Evolutionary conservation across 2,888 invertebrate species (phyloP).

Genomic region (Andrena marginata): DNA sequence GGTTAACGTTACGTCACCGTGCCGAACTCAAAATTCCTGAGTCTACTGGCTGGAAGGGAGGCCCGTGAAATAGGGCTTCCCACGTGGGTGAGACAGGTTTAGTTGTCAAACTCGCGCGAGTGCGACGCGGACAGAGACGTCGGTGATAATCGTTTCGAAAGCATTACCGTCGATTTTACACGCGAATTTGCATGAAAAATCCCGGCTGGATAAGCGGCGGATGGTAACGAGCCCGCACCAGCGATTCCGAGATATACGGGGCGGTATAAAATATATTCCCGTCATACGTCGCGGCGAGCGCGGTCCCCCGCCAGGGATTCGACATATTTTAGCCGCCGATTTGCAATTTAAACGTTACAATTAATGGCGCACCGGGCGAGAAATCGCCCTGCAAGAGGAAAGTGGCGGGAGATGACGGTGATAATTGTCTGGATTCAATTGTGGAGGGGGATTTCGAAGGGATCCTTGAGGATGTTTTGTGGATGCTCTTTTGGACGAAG

Average conservation of each 20-base stretch:
- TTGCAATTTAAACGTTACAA: slow-evolving; percentile 79
- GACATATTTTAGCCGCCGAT: slow-evolving; percentile 76
- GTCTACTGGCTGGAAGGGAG: background rate
- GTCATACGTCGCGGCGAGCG: slow-evolving; percentile 45
- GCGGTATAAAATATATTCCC: slow-evolving; percentile 60
- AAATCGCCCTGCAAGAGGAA: slow-evolving; percentile 23
- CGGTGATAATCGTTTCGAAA: slow-evolving; percentile 75
- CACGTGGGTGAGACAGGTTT: slow-evolving; percentile 53
- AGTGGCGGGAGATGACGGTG: background rate
- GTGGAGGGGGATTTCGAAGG: background rate
- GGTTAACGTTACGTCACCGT: background rate
- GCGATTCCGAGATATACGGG: slow-evolving; percentile 20
- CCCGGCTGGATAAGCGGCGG: slow-evolving; percentile 36
- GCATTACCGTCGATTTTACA: slow-evolving; percentile 78
- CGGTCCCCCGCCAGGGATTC: slow-evolving; percentile 69
- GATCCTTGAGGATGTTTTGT: background rate
- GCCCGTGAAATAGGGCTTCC: background rate
- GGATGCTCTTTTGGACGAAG: too few species aligned
- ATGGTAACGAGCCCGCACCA: slow-evolving; percentile 19
- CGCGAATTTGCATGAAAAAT: slow-evolving; percentile 77
- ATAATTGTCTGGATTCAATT: slow-evolving; percentile 28
- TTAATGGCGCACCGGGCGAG: slow-evolving; percentile 64
- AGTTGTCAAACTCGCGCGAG: slow-evolving; percentile 73
- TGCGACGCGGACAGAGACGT: slow-evolving; percentile 46
- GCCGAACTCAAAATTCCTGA: too few species aligned